phyloP scores from a whole-genome alignment of 2,888 invertebrate genomes.

The Idaea straminata region DNA sequence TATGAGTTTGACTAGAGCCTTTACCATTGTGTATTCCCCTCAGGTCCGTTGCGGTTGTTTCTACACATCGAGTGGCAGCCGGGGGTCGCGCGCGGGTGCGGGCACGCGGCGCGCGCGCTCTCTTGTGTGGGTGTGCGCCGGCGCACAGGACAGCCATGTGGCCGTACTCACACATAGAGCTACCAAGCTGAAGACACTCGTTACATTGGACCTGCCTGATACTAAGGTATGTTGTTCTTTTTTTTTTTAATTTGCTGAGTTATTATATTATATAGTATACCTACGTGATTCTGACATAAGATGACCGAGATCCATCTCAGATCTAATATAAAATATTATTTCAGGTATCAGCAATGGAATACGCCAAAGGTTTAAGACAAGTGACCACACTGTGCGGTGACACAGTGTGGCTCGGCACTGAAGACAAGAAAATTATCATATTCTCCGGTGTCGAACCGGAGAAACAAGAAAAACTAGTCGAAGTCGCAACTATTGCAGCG shows the following conservation, averaged over 20 bases:
- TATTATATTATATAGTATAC: too few relatives aligned
- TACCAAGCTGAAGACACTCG: conserved; percentile 86
- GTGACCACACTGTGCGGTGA: conserved; percentile 79
- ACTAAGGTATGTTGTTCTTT: conserved; percentile 86
- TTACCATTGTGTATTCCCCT: conserved; percentile 16
- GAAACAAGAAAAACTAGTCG: conserved; percentile 87
- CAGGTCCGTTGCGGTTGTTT: conserved; percentile 95
- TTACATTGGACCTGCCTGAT: conserved; percentile 88
- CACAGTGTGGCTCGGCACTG: conserved; percentile 96
- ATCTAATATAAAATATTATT: conserved; percentile 16
- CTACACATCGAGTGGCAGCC: conserved; percentile 82
- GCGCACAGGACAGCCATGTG: conserved; percentile 86
- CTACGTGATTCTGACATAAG: too few relatives aligned
- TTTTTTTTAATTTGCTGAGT: too few relatives aligned
- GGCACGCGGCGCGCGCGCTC: conserved; percentile 85
- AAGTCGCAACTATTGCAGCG: conserved; percentile 84
- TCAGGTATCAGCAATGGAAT: conserved; percentile 89
- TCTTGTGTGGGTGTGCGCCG: conserved; percentile 95
- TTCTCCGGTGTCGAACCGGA: conserved; percentile 93
- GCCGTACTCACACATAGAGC: conserved; percentile 89
- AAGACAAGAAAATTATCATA: conserved; percentile 88
- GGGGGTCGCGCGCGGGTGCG: conserved; percentile 47
- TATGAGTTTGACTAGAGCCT: too few relatives aligned
- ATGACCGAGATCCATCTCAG: too few relatives aligned
- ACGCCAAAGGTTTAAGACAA: conserved; percentile 85